phyloP scores from a whole-genome alignment of 2,797 vertebrate genomes.

The Rhabdophis nuchalis region DNA sequence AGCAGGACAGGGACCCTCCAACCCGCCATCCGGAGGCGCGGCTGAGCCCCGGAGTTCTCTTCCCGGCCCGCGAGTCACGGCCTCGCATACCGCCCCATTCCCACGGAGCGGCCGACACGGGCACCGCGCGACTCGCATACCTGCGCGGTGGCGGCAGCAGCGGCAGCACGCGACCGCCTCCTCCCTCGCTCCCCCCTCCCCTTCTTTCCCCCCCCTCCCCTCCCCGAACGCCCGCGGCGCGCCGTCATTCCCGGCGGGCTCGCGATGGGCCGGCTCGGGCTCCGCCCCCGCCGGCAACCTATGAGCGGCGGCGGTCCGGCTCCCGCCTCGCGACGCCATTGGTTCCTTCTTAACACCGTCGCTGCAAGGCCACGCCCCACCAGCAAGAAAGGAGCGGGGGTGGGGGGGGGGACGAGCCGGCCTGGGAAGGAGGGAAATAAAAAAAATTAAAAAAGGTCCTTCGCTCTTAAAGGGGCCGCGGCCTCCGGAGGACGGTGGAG shows the following conservation, averaged over 20 bases:
- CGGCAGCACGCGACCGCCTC: conserved; percentile 15
- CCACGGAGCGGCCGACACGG: conserved; percentile 3
- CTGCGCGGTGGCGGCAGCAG: conserved; percentile 22
- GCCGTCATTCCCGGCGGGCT: conserved; percentile 30
- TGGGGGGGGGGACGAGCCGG: not conserved
- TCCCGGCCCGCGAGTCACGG: not conserved
- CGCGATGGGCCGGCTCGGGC: not conserved
- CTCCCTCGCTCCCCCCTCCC: conserved; percentile 17
- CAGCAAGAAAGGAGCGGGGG: too few species aligned
- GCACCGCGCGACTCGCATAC: conserved; percentile 32
- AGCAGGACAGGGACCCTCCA: not conserved
- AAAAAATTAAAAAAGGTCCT: not conserved
- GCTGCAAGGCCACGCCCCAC: not conserved
- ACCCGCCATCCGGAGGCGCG: not conserved
- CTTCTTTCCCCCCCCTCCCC: not conserved
- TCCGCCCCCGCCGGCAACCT: conserved; percentile 4
- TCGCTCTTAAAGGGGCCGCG: conserved; percentile 4
- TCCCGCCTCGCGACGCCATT: not conserved
- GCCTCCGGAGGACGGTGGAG: not conserved
- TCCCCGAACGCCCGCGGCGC: not conserved
- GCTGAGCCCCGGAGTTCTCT: not conserved
- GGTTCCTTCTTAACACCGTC: not conserved
- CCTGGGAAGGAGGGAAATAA: fast-evolving
- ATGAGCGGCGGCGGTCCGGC: conserved; percentile 10
- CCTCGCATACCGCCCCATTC: not conserved